Base-by-base conservation (phyloP, 2,797 vertebrate species). In the Scarus forsteni region DNA sequence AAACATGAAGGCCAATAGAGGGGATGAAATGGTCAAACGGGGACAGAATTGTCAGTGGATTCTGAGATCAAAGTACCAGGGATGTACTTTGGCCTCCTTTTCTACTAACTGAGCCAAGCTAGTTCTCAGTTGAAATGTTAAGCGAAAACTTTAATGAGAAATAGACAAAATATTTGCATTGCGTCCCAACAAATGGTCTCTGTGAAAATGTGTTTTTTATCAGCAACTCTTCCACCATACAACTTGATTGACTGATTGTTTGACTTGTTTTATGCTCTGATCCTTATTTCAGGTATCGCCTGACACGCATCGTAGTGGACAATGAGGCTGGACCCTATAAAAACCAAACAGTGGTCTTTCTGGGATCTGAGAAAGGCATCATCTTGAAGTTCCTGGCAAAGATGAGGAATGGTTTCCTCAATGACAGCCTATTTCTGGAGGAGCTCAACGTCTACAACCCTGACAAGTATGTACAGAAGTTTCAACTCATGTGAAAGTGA, bases 311-410 rank as follows among this genome's bases (percentile, higher is more conserved):
- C 19, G 96, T 95, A 0, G 98, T 98, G 87, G 98, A 99, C 88
- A 95, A 92, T 3, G 83, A 95, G 45, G 98, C 98, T 2, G 98
- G 98, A 0, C 97, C 98, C 0, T 83, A 97, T 85, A 94, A 92
- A 75, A 99, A 99, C 89, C 95, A 98, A 83, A 99, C 98, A 0
- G 96, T 99, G 59, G 96, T 99, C 86, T 99, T 98, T 90, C 92
- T 99, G 90, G 98, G 98, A 66, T 99, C 98, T 0, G 98, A 99
- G 88, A 98, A 96, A 79, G 98, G 98, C 84, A 97, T 99, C 88
- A 93, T 99, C 85, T 92, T 99, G 84, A 99, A 99, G 91, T 99
- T 99, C 87, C 92, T 99, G 92, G 97, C 97, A 84, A 96, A 95
- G 85, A 96, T 96, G 90, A 96, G 91, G 90, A 96, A 91, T n/a